These are phyloP conservation scores for Drosophila mojavensis DNA, from an alignment of 1,140 invertebrate species.

Conservation along the genomic window DNA sequence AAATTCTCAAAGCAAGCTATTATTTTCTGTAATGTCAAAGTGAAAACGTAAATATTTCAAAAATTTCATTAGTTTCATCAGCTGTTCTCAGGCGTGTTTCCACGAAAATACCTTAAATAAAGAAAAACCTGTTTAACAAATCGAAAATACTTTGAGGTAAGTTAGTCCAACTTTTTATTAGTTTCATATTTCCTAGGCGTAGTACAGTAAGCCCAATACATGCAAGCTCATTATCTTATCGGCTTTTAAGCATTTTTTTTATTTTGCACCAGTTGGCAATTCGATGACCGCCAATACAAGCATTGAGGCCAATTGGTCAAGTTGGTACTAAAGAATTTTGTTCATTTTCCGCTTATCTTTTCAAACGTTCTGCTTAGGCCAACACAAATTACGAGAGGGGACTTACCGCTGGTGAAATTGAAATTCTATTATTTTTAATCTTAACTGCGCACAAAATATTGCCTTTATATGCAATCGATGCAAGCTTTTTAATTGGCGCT, in stretches of 20 bases:
- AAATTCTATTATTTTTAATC: background rate
- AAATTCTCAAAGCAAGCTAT: constrained; percentile 34
- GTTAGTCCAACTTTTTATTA: background rate
- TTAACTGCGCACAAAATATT: background rate
- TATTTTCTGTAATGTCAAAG: constrained; percentile 17
- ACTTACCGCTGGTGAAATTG: constrained; percentile 29
- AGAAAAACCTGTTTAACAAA: background rate
- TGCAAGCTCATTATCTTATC: constrained; percentile 37
- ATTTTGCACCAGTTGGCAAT: constrained; percentile 17
- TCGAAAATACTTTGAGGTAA: background rate
- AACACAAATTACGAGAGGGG: constrained; percentile 11
- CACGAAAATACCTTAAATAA: background rate
- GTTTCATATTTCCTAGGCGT: background rate
- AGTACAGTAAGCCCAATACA: background rate
- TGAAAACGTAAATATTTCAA: constrained; percentile 11
- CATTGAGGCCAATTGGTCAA: constrained; percentile 44
- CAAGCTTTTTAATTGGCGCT: background rate
- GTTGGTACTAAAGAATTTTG: constrained; percentile 13
- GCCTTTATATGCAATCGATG: background rate
- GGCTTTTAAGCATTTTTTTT: constrained; percentile 34
- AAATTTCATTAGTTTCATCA: background rate
- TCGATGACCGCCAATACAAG: constrained; percentile 10
- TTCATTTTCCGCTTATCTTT: constrained; percentile 65
- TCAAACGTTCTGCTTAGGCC: constrained; percentile 38
- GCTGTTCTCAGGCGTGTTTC: background rate